Base-by-base conservation (phyloP, 64 coral and sea anemone species). In the Dendronephthya gigantea region DNA sequence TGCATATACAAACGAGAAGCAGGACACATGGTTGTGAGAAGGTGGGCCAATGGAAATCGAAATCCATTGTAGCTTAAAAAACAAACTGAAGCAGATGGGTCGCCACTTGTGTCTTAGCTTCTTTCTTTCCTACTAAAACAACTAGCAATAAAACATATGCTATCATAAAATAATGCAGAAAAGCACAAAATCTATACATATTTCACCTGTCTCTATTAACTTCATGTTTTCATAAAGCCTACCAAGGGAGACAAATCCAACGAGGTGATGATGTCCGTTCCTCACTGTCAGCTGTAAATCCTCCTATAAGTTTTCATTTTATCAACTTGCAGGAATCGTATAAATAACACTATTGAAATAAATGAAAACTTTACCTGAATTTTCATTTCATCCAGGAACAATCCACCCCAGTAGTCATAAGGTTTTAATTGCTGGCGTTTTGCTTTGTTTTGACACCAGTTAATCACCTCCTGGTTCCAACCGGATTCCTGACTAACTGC, bases 81-180 rank as follows among this genome's bases (percentile, higher is more conserved):
- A 25, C 50, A 48, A 82, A 88, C 14, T 88, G 87, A 8, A 88
- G 48, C 9, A 88, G 35, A 88, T 82, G 87, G 13, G 83, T 85
- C 12, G 83, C 83, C 45, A 85, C 30, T 37, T 58, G 83, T 66
- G 41, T 45, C 11, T 45, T 45, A 45, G 41, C 11, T 45, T 45
- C 41, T 45, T 45, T 45, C 41, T 45, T 45, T 45, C 41, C 41
- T 45, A 45, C 41, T 6, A 11, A 45, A 45, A 45, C 4, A 45
- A 45, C 41, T 45, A 11, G 11, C 41, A 11, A 45, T 45, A 11
- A 45, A 45, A 45, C 11, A 45, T 45, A n/a, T n/a, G n/a, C n/a
- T n/a, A 11, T 45, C 41, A 45, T 45, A 45, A 45, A 45, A 45
- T 45, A 45, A 45, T 45, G n/a, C n/a, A n/a, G n/a, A n/a, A n/a